Evolutionary conservation across 2,113 vertebrate species (phyloP).

Genomic region (Sebastes schlegelii): DNA sequence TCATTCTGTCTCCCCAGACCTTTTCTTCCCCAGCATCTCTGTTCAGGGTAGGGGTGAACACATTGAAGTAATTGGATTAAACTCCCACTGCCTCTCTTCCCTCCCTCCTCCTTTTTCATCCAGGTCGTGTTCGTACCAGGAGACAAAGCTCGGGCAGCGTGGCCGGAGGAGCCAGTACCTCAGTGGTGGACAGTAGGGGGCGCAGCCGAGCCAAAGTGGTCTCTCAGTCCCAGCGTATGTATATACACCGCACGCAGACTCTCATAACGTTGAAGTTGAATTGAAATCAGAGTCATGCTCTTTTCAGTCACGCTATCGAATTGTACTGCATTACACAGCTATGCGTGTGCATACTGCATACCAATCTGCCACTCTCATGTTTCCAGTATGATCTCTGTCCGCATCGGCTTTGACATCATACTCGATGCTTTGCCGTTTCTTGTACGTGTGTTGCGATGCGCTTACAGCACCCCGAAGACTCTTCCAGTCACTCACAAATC

Average conservation of each 20-base stretch:
- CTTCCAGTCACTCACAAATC: constrained; percentile 29
- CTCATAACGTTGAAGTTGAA: neutral
- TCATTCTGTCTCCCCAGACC: constrained; percentile 40
- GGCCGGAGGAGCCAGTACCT: constrained; percentile 84
- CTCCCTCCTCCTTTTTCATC: neutral
- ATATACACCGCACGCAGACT: neutral
- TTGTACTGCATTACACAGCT: neutral
- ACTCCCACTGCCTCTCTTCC: neutral
- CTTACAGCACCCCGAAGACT: constrained; percentile 18
- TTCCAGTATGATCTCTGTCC: constrained; percentile 41
- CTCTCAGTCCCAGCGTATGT: constrained; percentile 98
- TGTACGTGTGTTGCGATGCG: constrained; percentile 20
- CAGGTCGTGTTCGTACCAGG: constrained; percentile 95
- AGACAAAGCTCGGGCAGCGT: constrained; percentile 94
- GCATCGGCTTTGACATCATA: constrained; percentile 46
- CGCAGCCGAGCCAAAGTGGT: constrained; percentile 98
- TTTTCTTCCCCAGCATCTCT: constrained; percentile 41
- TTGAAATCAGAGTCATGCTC: neutral
- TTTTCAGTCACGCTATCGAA: neutral
- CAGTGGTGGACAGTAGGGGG: constrained; percentile 91
- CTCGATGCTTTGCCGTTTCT: constrained; percentile 5
- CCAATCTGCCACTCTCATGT: constrained; percentile 14
- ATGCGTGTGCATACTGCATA: neutral
- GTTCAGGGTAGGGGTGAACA: constrained; percentile 34
- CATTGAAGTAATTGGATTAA: neutral